Conservation (phyloP, 2,113 vertebrate genomes). For the Phrynocephalus versicolor region DNA sequence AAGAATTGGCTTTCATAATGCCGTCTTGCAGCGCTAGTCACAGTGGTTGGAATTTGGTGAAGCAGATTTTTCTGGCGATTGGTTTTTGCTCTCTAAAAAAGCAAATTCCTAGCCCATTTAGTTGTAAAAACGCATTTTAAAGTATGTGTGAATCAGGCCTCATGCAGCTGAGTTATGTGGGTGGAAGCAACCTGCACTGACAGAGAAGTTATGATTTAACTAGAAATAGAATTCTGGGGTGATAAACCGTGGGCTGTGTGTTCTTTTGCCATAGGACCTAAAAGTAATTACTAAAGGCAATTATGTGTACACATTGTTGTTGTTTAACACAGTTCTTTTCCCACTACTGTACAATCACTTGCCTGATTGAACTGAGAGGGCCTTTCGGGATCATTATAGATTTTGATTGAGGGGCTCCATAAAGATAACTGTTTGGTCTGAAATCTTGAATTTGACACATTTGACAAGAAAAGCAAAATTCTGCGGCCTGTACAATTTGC, state of each 20-base stretch:
- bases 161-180: constrained; percentile 20
- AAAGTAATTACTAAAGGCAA: neutral
- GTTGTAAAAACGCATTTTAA: constrained; percentile 13
- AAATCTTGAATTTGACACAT: neutral
- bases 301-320: neutral
- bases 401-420: neutral
- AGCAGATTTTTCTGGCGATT: neutral
- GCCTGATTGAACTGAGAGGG: neutral
- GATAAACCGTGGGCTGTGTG: neutral
- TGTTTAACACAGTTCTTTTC: neutral
- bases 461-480: neutral
- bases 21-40: neutral
- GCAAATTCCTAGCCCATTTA: neutral
- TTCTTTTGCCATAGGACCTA: constrained; percentile 5
- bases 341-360: neutral
- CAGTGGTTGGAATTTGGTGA: neutral
- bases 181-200: constrained; percentile 6
- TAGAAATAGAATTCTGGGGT: neutral
- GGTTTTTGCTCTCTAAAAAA: neutral
- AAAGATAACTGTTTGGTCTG: neutral
- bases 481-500: neutral
- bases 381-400: neutral
- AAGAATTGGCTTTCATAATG: neutral
- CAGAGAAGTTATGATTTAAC: constrained; percentile 21
- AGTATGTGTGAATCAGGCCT: neutral